Percentiles rank a stretch among this genome's conserved stretches.
phyloP scores from a whole-genome alignment of 1,140 invertebrate species.

The Zaprionus davidi region DNA sequence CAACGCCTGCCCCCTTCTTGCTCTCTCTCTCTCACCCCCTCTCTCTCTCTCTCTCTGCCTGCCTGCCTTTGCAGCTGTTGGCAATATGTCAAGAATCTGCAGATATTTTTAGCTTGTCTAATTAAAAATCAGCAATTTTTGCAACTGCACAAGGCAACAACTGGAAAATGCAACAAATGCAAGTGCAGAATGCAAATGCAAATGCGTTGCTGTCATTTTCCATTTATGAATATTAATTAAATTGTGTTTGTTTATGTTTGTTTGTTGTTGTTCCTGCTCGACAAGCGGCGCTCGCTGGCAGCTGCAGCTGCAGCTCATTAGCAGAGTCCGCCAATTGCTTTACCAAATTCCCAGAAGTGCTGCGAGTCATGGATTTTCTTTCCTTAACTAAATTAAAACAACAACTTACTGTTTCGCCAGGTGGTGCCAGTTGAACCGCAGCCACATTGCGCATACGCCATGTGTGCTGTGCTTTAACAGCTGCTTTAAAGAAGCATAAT shows the following conservation, averaged over 20 bases:
- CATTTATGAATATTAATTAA: constrained; percentile 75
- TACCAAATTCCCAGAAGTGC: constrained; percentile 34
- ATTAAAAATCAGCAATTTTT: constrained; percentile 72
- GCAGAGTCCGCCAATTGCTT: background rate
- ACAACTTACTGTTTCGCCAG: background rate
- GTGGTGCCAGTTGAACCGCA: constrained; percentile 34
- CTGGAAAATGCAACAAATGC: constrained; percentile 23
- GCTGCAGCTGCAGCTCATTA: constrained; percentile 48
- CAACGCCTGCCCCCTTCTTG: background rate
- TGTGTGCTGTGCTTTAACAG: constrained; percentile 35
- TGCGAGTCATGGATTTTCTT: background rate
- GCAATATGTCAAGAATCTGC: constrained; percentile 79
- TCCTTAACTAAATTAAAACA: background rate
- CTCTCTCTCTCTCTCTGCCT: background rate
- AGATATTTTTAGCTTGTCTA: constrained; percentile 66
- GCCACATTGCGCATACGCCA: constrained; percentile 51
- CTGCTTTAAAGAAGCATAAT: constrained; percentile 58
- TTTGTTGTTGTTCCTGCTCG: constrained; percentile 1
- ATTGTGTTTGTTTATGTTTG: constrained; percentile 23
- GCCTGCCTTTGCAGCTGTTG: constrained; percentile 64
- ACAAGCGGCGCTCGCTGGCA: background rate
- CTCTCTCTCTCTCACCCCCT: background rate
- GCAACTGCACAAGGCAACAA: constrained; percentile 17
- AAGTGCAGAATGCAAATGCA: constrained; percentile 42
- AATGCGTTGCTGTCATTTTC: constrained; percentile 66